Evolutionary conservation across 2,888 invertebrate genomes (phyloP).

Genomic region (Alloscopus bannaensis): DNA sequence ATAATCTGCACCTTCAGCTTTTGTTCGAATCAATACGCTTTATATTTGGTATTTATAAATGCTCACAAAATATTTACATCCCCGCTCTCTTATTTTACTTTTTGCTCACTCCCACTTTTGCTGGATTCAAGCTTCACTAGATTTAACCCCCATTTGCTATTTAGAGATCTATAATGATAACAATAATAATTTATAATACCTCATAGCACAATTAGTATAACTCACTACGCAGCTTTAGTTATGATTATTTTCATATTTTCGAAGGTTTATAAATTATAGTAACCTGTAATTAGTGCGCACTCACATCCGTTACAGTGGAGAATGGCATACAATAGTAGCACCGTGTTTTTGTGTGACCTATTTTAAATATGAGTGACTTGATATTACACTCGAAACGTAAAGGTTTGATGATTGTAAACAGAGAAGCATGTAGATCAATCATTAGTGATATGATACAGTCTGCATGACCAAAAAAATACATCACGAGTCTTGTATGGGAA

Average conservation of each 20-base stretch:
- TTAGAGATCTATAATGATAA: background rate
- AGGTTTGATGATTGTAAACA: too few relatives aligned
- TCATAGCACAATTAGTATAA: background rate
- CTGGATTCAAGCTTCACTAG: background rate
- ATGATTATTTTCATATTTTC: too few relatives aligned
- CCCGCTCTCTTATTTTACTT: background rate
- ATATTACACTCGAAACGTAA: too few relatives aligned
- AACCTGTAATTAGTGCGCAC: background rate
- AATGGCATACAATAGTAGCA: too few relatives aligned
- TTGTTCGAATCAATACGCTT: background rate
- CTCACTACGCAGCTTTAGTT: constrained; percentile 5
- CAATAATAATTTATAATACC: constrained; percentile 5
- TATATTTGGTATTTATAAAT: background rate
- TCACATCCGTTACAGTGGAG: constrained; percentile 19
- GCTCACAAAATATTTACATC: background rate
- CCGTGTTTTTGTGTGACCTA: too few relatives aligned
- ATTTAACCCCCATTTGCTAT: background rate
- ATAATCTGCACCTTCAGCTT: background rate
- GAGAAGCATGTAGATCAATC: too few relatives aligned
- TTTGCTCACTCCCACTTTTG: background rate
- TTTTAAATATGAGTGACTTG: too few relatives aligned
- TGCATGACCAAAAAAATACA: constrained; percentile 1
- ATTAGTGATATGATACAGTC: too few relatives aligned
- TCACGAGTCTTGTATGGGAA: background rate
- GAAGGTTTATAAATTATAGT: constrained; percentile 7